Conservation (phyloP, 1,140 invertebrate genomes). For the Nephila pilipes region DNA sequence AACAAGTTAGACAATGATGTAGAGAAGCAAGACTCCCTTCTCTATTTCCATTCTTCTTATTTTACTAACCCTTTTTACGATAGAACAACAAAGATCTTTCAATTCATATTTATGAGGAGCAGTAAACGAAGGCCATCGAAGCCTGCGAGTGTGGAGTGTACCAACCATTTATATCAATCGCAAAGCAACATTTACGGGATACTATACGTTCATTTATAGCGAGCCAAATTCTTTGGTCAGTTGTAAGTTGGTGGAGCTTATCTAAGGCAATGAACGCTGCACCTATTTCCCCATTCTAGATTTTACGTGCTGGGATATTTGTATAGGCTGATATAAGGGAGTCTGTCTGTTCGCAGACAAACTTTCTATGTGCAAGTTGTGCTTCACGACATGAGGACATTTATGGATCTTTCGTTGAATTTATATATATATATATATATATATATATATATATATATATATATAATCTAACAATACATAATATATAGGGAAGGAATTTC, state of each 20-base stretch:
- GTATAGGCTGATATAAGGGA: background rate
- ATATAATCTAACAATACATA: too few species aligned
- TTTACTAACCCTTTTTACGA: constrained; percentile 40
- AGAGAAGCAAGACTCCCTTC: background rate
- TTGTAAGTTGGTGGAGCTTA: background rate
- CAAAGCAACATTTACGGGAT: constrained; percentile 9
- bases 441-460: too few species aligned
- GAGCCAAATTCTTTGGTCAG: background rate
- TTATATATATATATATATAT: too few species aligned
- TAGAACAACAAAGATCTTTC: constrained; percentile 6
- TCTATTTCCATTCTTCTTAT: background rate
- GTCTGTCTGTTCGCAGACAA: background rate
- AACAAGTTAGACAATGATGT: background rate
- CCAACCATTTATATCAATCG: constrained; percentile 34
- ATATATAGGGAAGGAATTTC: too few species aligned
- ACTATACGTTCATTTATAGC: background rate
- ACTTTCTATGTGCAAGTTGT: too few species aligned
- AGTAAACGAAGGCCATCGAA: background rate
- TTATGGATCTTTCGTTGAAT: too few species aligned
- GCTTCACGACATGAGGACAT: too few species aligned
- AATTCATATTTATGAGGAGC: constrained; percentile 67
- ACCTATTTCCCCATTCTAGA: background rate
- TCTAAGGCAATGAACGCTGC: background rate
- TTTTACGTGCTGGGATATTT: background rate
- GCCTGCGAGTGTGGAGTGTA: background rate